Evolutionary conservation across 2,888 invertebrate genomes (phyloP), one percentile per base, ranked within the genome.

Genomic region (Ditylenchus weischeri): DNA sequence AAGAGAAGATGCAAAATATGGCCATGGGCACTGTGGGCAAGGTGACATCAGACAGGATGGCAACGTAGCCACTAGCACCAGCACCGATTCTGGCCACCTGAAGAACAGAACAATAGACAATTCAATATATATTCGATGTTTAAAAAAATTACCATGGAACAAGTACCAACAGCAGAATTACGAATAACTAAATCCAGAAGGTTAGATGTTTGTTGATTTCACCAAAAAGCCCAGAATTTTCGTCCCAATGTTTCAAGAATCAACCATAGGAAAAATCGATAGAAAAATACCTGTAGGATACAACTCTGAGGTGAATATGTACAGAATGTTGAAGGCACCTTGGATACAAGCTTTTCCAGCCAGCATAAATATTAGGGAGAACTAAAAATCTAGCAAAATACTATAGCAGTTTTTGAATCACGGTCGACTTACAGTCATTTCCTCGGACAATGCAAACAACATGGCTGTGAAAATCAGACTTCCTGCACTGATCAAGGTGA

Each of bases 271-370:
- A 43, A 15, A 43, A 2, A 43, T 10, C 13, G 43, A 43, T 10
- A 43, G 38, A 11, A 43, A 43, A 43, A 43, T 43, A 43, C 8
- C 79, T 76, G 83, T 83, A 23, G 83, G 83, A 54, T 79, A 80
- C 19, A 83, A 71, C 69, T 83, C 83, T 35, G 78, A 77, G 10
- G 83, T 82, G 73, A 83, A 83, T 79, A 81, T 70, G 74, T 82
- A 82, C 23, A 83, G 73, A 66, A 83, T 80, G 68, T 80, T 82
- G 75, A 83, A 83, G 6, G 83, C 80, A 35, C 78, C 80, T 68
- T 83, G 83, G 57, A 82, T 79, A 61, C 75, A 82, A 19, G 78
- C 77, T 70, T 83, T 83, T 36, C 81, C 82, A 23, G 79, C 65
- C 61, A 83, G 69, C 77, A 83, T 78, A 64, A 79, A 78, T 13